Conservation (phyloP, 2,797 vertebrate species). For the Diplodus puntazzo region DNA sequence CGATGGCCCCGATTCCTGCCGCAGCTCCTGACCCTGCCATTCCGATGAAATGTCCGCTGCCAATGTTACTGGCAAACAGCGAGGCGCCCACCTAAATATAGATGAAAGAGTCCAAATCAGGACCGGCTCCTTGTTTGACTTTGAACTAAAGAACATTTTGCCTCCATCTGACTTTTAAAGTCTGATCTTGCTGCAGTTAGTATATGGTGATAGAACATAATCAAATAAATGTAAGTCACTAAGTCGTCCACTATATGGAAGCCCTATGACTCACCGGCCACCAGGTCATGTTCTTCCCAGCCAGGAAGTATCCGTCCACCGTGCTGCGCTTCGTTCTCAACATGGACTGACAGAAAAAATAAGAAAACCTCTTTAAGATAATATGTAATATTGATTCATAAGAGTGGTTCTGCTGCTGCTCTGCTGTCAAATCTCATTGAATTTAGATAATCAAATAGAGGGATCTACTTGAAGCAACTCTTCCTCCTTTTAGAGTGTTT, state of each 20-base stretch:
- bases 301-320: constrained; percentile 95
- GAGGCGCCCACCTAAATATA: constrained; percentile 92
- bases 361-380: neutral
- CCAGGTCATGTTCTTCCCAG: constrained; percentile 96
- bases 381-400: no score
- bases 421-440: neutral
- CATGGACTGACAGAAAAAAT: constrained; percentile 89
- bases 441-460: neutral
- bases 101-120: constrained; percentile 8
- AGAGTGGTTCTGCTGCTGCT: neutral
- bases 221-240: no score
- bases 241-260: no score
- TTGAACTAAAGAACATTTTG: constrained; percentile 3
- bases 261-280: constrained; percentile 91
- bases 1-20: constrained; percentile 89
- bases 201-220: neutral
- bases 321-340: constrained; percentile 95
- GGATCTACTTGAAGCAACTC: neutral
- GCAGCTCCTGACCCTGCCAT: constrained; percentile 96
- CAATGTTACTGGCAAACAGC: constrained; percentile 98
- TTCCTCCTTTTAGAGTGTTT: neutral
- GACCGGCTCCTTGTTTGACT: neutral
- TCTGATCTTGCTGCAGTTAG: neutral
- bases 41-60: constrained; percentile 97
- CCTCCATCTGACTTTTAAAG: constrained; percentile 8